phyloP scores from a whole-genome alignment of 2,888 invertebrate species.

The Calameuta pallipes region DNA sequence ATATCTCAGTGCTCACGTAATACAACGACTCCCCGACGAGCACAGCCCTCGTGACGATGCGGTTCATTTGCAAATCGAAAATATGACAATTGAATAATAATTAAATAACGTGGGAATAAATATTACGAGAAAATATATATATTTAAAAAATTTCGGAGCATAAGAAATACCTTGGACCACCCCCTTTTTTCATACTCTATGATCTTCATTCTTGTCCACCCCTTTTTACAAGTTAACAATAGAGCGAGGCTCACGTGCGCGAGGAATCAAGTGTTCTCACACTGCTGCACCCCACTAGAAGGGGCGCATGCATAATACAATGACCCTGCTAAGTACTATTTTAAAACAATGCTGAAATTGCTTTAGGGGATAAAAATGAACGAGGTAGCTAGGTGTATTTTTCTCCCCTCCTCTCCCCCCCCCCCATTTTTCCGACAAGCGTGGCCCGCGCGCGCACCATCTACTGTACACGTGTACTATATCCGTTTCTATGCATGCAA shows the following conservation, averaged over 20 bases:
- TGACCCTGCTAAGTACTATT: slow-evolving; percentile 68
- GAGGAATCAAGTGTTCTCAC: slow-evolving; percentile 66
- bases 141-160: not conserved
- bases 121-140: not conserved
- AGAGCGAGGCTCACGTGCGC: slow-evolving; percentile 64
- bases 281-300: slow-evolving; percentile 56
- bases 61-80: not conserved
- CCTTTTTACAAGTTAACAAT: slow-evolving; percentile 55
- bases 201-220: not conserved
- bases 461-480: not conserved
- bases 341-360: slow-evolving; percentile 68
- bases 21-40: not conserved
- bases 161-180: not conserved
- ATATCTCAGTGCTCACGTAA: not conserved
- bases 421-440: slow-evolving; percentile 59
- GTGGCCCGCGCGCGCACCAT: slow-evolving; percentile 29
- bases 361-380: slow-evolving; percentile 68
- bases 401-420: slow-evolving; percentile 60
- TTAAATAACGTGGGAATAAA: not conserved
- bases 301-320: slow-evolving; percentile 66
- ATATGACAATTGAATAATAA: not conserved
- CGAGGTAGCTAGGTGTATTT: slow-evolving; percentile 66
- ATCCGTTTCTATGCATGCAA: not conserved
- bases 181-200: not conserved
- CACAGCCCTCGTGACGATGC: not conserved